A percentile compares a stretch with the other conserved stretches of the same genome.
Conservation (phyloP, 1,140 invertebrate genomes). For the Macrosteles quadrilineatus region DNA sequence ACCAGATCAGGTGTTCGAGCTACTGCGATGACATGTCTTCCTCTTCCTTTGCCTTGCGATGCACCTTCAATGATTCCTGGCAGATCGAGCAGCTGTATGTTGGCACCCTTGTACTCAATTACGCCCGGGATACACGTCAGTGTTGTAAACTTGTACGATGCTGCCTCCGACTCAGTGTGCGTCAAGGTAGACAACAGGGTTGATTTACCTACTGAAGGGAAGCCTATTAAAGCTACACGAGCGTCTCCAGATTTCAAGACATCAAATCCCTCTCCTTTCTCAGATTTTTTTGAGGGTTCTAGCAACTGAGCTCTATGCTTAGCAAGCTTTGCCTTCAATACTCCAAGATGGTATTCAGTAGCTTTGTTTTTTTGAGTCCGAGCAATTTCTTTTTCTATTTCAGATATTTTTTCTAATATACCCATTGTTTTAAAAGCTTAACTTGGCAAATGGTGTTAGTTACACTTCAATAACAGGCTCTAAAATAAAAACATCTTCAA, state of each 20-base stretch:
- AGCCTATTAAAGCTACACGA: slow-evolving; percentile 95
- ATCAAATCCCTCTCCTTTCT: slow-evolving; percentile 99
- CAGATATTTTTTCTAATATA: slow-evolving; percentile 96
- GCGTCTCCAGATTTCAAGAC: slow-evolving; percentile 99
- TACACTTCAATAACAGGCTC: no score
- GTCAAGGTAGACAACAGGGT: slow-evolving; percentile 92
- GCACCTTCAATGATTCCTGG: slow-evolving; percentile 98
- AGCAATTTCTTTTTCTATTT: slow-evolving; percentile 98
- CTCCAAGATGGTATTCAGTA: slow-evolving; percentile 98
- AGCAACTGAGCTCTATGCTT: slow-evolving; percentile 95
- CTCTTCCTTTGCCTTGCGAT: slow-evolving; percentile 82
- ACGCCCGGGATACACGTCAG: slow-evolving; percentile 99
- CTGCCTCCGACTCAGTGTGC: slow-evolving; percentile 92
- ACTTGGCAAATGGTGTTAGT: no score
- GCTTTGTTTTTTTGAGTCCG: slow-evolving; percentile 99
- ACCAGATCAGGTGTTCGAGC: slow-evolving; percentile 95
- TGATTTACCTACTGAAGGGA: slow-evolving; percentile 96
- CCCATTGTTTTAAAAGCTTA: no score
- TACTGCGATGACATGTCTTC: slow-evolving; percentile 91
- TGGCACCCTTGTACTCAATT: slow-evolving; percentile 97
- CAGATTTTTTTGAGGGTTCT: slow-evolving; percentile 92
- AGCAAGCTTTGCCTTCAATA: slow-evolving; percentile 97
- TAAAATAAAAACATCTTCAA: no score
- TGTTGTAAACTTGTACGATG: slow-evolving; percentile 99
- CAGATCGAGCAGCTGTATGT: slow-evolving; percentile 96